Evolutionary conservation across 2,797 vertebrate species (phyloP).

Genomic region (Xenopus petersii): DNA sequence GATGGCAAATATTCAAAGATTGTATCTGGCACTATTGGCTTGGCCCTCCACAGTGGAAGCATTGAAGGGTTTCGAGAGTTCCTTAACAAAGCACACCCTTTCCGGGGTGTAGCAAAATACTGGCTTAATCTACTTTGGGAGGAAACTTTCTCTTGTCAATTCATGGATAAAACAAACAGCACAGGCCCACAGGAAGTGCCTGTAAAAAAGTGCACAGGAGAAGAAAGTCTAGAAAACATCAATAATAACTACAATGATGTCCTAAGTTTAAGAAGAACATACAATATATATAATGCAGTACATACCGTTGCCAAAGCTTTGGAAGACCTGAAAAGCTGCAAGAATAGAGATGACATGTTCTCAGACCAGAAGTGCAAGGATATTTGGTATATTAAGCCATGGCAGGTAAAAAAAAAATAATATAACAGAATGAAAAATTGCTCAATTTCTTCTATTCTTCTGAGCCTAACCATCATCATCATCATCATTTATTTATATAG

Average conservation of each 20-base stretch:
- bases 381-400: background rate
- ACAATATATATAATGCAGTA: conserved; percentile 21
- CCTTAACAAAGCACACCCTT: conserved; percentile 19
- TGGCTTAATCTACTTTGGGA: conserved; percentile 21
- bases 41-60: background rate
- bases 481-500: too few relatives aligned
- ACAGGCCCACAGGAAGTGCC: background rate
- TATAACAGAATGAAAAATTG: background rate
- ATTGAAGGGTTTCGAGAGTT: conserved; percentile 13
- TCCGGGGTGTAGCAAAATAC: background rate
- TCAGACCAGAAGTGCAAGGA: background rate
- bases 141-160: background rate
- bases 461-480: too few relatives aligned
- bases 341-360: background rate
- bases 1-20: background rate
- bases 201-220: background rate
- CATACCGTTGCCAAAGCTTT: conserved; percentile 15
- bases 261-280: conserved; percentile 6
- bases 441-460: too few relatives aligned
- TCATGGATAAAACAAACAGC: background rate
- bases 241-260: conserved; percentile 22
- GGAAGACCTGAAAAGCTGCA: conserved; percentile 7
- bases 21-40: conserved; percentile 20
- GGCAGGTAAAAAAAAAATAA: conserved; percentile 10
- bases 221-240: background rate